Base-by-base conservation (phyloP, 2,113 vertebrate genomes). In the Stictonetta naevosa region DNA sequence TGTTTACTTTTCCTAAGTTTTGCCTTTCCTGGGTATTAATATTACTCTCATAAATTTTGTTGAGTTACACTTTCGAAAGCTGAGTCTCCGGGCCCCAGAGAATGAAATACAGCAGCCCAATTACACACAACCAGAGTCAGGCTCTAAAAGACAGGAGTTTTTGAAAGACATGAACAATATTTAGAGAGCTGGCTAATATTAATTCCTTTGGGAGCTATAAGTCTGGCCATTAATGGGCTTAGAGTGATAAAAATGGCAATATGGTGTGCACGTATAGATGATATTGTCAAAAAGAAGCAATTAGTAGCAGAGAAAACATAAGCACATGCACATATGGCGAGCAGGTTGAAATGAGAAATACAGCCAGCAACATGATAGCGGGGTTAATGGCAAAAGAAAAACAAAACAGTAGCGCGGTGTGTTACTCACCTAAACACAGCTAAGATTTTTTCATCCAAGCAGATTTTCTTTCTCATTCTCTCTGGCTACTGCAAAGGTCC, bases 161-260 rank as follows among this genome's bases (percentile, higher is more conserved):
- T 96, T 97, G 95, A 98, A 97, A 97, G 96, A 97, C 95, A 90
- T 80, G 97, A 97, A 95, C 98, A 98, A 98, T 98, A 97, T 98
- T 98, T 98, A 98, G 97, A 98, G 97, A 98, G 96, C 97, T 98
- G 97, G 97, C 97, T 98, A 98, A 98, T 98, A 98, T 98, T 98
- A 97, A 97, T 98, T 98, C 98, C 98, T 97, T 63, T 83, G 98
- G 97, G 98, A 97, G 83, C 97, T 86, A 23, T 97, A 98, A 98
- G 97, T 98, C 98, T 98, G 97, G 94, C 96, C 97, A 98, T 98
- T 98, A 98, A 98, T 98, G 98, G 97, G 97, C 91, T 98, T 97
- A 97, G 96, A 97, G 98, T 98, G 98, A 98, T 98, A 98, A 98
- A 98, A 98, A 92, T 56, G 52, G 96, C 97, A 97, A 97, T 98